Evolutionary conservation across 37 sponge, comb jelly and placozoan species (phyloP).

Genomic region (Cladorhizidae sp.): DNA sequence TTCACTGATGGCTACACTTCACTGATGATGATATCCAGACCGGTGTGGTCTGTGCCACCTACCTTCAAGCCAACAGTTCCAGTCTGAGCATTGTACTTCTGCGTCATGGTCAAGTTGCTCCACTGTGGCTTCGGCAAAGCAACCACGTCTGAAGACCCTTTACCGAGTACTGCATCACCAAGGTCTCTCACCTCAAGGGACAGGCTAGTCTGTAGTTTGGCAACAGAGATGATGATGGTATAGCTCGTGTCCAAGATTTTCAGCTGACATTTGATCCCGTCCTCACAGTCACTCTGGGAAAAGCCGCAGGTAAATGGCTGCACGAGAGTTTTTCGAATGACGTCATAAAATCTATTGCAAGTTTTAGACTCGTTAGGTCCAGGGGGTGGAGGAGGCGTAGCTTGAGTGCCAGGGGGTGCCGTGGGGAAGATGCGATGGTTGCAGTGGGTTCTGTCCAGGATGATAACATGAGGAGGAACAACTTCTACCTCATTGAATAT

Average conservation of each 20-base stretch:
- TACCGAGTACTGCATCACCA: background rate
- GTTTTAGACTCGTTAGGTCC: background rate
- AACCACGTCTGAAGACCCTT: background rate
- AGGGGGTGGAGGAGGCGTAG: slow-evolving; percentile 8
- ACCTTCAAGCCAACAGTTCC: background rate
- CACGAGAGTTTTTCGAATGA: background rate
- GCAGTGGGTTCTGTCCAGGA: slow-evolving; percentile 44
- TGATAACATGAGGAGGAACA: slow-evolving; percentile 21
- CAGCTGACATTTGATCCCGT: background rate
- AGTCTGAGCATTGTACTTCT: background rate
- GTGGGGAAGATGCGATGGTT: background rate
- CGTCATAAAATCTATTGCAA: background rate
- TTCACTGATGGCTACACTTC: too few relatives aligned
- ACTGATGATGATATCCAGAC: too few relatives aligned
- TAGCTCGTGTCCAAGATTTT: background rate
- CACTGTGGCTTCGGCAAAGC: slow-evolving; percentile 2
- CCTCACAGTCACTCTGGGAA: background rate
- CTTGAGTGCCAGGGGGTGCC: slow-evolving; percentile 1
- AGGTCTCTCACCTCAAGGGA: background rate
- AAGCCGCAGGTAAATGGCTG: background rate
- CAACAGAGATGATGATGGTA: background rate
- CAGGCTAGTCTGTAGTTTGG: background rate
- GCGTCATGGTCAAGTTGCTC: background rate
- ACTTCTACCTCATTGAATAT: background rate
- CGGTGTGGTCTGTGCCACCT: too few relatives aligned